phyloP scores from a whole-genome alignment of 30 jellyfish, hydroid and myxozoan species.

The Aurelia sp. region DNA sequence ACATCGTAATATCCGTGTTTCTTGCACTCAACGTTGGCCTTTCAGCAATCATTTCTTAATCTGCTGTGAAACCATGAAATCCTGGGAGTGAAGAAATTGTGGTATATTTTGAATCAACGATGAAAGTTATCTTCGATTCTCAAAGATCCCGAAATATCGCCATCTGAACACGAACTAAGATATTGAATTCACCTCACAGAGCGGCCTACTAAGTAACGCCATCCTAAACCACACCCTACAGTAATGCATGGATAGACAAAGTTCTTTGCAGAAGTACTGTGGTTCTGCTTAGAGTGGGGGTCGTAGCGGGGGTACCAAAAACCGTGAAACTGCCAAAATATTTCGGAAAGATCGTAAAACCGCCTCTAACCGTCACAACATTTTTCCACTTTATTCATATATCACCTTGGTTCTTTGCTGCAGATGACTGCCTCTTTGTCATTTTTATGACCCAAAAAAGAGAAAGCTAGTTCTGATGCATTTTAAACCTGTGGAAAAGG shows the following conservation, averaged over 20 bases:
- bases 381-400: too few species aligned
- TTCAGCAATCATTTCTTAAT: constrained; percentile 16
- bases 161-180: neutral
- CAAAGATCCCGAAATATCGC: constrained; percentile 23
- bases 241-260: neutral
- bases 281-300: too few species aligned
- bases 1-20: neutral
- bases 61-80: constrained; percentile 20
- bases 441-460: too few species aligned
- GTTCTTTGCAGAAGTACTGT: too few species aligned
- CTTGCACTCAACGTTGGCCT: constrained; percentile 9
- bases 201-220: neutral
- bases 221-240: neutral
- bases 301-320: too few species aligned
- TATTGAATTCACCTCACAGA: neutral
- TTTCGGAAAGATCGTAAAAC: too few species aligned
- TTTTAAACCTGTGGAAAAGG: too few species aligned
- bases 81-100: constrained; percentile 24
- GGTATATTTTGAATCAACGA: constrained; percentile 24
- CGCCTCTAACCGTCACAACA: too few species aligned
- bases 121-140: constrained; percentile 8
- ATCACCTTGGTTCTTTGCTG: too few species aligned
- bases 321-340: too few species aligned
- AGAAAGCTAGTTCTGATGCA: too few species aligned
- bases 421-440: too few species aligned